Evolutionary conservation across 2,888 invertebrate genomes (phyloP).

Genomic region (Thysanoteuthis rhombus): DNA sequence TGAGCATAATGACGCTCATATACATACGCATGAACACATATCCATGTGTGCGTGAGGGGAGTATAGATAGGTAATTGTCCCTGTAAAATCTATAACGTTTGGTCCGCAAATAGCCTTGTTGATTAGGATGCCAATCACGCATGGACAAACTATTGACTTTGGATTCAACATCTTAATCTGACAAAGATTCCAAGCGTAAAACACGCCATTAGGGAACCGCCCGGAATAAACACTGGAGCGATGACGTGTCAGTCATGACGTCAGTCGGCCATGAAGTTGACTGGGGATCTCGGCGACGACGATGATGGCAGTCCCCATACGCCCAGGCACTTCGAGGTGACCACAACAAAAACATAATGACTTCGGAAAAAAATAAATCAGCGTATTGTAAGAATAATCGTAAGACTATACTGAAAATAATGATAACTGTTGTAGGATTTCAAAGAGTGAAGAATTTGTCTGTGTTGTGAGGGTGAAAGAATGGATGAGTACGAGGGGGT

Average conservation of each 20-base stretch:
- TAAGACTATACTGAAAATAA: no score
- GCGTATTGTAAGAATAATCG: no score
- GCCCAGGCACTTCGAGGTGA: not conserved
- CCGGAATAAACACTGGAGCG: not conserved
- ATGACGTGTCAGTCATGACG: constrained; percentile 12
- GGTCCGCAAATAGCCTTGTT: not conserved
- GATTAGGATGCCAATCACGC: not conserved
- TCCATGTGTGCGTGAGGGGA: no score
- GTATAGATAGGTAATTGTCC: not conserved
- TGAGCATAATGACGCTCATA: no score
- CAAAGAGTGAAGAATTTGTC: no score
- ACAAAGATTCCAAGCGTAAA: not conserved
- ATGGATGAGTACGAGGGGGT: no score
- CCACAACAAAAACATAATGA: no score
- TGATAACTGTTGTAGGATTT: no score
- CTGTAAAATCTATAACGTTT: not conserved
- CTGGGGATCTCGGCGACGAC: not conserved
- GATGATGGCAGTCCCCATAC: not conserved
- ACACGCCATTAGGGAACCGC: not conserved
- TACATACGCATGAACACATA: no score
- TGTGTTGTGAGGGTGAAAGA: no score
- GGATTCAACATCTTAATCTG: not conserved
- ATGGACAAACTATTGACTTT: not conserved
- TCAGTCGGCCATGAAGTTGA: not conserved
- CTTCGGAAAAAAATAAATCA: no score